Conservation (phyloP, 1,140 invertebrate genomes). For the Polyergus mexicanus region DNA sequence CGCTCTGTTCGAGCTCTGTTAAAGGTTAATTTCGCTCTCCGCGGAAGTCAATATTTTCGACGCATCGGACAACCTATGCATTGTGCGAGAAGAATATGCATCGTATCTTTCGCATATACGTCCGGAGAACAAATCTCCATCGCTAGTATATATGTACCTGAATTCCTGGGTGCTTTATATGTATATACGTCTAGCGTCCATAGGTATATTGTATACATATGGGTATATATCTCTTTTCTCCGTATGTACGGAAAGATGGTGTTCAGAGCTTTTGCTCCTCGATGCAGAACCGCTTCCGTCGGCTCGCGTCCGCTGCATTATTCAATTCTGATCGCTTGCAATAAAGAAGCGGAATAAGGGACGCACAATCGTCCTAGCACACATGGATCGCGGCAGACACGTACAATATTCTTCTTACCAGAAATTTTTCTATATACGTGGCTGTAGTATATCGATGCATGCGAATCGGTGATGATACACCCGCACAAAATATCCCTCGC, state of each 20-base stretch:
- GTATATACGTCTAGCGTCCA: constrained; percentile 37
- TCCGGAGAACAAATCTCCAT: constrained; percentile 48
- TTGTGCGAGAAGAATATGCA: constrained; percentile 57
- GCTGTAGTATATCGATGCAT: constrained; percentile 19
- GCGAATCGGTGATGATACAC: constrained; percentile 32
- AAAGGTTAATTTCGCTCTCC: constrained; percentile 36
- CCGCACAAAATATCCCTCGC: background rate
- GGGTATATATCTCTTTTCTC: constrained; percentile 37
- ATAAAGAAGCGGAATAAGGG: constrained; percentile 79
- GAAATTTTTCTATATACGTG: constrained; percentile 54
- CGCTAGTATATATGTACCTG: constrained; percentile 45
- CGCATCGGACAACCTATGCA: constrained; percentile 40
- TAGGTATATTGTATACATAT: constrained; percentile 4
- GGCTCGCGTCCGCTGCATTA: constrained; percentile 77
- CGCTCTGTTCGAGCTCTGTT: background rate
- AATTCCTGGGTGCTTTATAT: constrained; percentile 34
- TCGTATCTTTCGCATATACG: constrained; percentile 47
- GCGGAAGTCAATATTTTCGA: constrained; percentile 54
- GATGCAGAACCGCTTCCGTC: constrained; percentile 67
- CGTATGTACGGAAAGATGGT: constrained; percentile 47
- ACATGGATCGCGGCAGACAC: constrained; percentile 29
- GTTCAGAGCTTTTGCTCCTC: constrained; percentile 52
- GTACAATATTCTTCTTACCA: constrained; percentile 57
- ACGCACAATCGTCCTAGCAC: constrained; percentile 49
- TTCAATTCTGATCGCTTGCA: constrained; percentile 80